Conservation (phyloP, 2,888 invertebrate genomes). For the Chironomus tentans region DNA sequence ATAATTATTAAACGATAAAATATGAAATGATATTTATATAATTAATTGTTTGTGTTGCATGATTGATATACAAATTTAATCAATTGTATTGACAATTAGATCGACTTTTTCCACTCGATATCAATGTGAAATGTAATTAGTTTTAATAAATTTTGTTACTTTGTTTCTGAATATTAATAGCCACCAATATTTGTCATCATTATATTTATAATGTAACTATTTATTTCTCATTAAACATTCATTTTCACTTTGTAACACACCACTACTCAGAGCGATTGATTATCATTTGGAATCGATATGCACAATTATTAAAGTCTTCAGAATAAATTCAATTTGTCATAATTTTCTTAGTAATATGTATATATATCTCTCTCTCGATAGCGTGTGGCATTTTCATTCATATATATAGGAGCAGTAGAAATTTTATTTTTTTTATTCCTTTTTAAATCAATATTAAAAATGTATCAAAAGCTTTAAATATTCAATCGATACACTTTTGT, state of each 20-base stretch:
- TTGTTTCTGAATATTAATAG: too few relatives aligned
- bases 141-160: too few relatives aligned
- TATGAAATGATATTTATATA: not conserved
- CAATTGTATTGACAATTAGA: too few relatives aligned
- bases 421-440: not conserved
- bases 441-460: not conserved
- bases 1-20: conserved; percentile 1
- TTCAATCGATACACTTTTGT: not conserved
- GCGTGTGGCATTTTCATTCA: not conserved
- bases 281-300: too few relatives aligned
- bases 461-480: not conserved
- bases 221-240: conserved; percentile 15
- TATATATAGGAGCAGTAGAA: not conserved
- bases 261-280: not conserved
- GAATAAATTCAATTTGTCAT: not conserved
- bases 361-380: too few relatives aligned
- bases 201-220: conserved; percentile 7
- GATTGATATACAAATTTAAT: not conserved
- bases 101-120: too few relatives aligned
- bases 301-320: not conserved
- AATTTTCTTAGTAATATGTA: not conserved
- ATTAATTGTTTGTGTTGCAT: conserved; percentile 3
- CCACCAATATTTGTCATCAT: not conserved
- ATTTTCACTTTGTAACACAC: conserved; percentile 2
- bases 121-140: too few relatives aligned